Evolutionary conservation across 2,797 vertebrate species (phyloP).

Genomic region (Darevskia mixta): DNA sequence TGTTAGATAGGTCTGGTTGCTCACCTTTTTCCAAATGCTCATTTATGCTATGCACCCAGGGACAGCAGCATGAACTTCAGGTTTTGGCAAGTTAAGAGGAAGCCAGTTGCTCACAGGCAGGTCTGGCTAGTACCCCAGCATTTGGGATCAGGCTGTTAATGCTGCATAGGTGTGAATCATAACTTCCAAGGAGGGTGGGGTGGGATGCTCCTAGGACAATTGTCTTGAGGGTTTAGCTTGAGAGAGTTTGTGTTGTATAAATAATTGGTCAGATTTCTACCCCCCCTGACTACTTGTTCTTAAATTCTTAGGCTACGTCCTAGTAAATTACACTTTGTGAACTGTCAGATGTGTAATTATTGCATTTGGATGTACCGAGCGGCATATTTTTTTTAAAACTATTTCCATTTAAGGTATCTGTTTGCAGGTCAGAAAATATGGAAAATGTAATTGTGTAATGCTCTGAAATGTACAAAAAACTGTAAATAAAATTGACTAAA

Average conservation of each 20-base stretch:
- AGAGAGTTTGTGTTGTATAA: conserved; percentile 81
- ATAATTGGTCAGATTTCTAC: conserved; percentile 82
- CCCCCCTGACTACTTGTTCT: conserved; percentile 80
- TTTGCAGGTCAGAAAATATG: conserved; percentile 97
- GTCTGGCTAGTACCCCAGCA: conserved; percentile 64
- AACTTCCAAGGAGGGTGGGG: conserved; percentile 69
- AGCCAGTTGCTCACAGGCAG: conserved; percentile 71
- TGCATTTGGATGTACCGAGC: conserved; percentile 85
- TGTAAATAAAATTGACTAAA: conserved; percentile 95
- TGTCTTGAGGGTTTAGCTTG: conserved; percentile 76
- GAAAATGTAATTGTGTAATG: conserved; percentile 88
- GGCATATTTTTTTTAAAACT: conserved; percentile 72
- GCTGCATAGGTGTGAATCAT: conserved; percentile 74
- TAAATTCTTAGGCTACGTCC: conserved; percentile 83
- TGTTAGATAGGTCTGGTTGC: conserved; percentile 68
- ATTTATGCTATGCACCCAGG: conserved; percentile 75
- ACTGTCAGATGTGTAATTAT: conserved; percentile 85
- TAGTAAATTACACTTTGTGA: conserved; percentile 83
- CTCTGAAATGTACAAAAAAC: conserved; percentile 84
- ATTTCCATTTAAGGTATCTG: conserved; percentile 89
- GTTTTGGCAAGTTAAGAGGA: conserved; percentile 74
- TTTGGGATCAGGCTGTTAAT: conserved; percentile 76
- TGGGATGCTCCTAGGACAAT: conserved; percentile 70
- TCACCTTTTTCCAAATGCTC: conserved; percentile 69
- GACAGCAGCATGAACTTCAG: conserved; percentile 69